These are phyloP conservation scores for Iselma pallidipennis DNA, from an alignment of 2,888 invertebrate species.

Conservation along the genomic window DNA sequence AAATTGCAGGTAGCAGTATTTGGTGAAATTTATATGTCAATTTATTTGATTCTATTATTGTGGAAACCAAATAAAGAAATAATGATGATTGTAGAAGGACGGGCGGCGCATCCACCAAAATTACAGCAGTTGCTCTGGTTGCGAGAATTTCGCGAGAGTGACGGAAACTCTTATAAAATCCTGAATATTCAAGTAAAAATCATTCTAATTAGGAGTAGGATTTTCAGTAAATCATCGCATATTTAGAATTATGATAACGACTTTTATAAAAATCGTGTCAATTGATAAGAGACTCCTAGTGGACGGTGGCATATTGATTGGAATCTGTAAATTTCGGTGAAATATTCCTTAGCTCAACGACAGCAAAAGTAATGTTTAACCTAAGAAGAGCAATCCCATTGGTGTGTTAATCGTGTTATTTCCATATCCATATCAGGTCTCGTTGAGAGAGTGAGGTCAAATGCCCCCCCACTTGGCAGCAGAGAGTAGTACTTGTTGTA, in stretches of 20 bases:
- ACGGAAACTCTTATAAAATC: too few relatives aligned
- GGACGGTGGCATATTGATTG: conserved; percentile 1
- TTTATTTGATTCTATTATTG: too few relatives aligned
- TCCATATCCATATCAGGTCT: conserved; percentile 47
- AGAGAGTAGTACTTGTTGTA: conserved; percentile 30
- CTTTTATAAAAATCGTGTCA: neutral
- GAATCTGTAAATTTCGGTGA: conserved; percentile 10
- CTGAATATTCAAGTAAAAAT: too few relatives aligned
- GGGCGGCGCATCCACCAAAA: neutral
- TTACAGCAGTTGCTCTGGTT: too few relatives aligned
- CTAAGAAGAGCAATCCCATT: conserved; percentile 26
- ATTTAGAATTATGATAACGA: too few relatives aligned
- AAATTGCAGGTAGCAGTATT: neutral
- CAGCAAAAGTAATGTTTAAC: neutral
- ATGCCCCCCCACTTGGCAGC: conserved; percentile 32
- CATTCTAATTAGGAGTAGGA: too few relatives aligned
- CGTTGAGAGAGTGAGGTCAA: conserved; percentile 44
- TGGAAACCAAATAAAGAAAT: too few relatives aligned
- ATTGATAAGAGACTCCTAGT: neutral
- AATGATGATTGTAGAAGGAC: neutral
- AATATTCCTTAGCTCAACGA: conserved; percentile 11
- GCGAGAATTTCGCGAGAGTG: too few relatives aligned
- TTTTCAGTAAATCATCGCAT: too few relatives aligned
- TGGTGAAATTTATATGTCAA: neutral
- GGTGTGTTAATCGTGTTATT: conserved; percentile 41